Percentiles rank a stretch among this genome's conserved stretches.
These are phyloP conservation scores for Platycercus adscitus DNA, from an alignment of 2,113 vertebrate genomes.

Conservation along the genomic window DNA sequence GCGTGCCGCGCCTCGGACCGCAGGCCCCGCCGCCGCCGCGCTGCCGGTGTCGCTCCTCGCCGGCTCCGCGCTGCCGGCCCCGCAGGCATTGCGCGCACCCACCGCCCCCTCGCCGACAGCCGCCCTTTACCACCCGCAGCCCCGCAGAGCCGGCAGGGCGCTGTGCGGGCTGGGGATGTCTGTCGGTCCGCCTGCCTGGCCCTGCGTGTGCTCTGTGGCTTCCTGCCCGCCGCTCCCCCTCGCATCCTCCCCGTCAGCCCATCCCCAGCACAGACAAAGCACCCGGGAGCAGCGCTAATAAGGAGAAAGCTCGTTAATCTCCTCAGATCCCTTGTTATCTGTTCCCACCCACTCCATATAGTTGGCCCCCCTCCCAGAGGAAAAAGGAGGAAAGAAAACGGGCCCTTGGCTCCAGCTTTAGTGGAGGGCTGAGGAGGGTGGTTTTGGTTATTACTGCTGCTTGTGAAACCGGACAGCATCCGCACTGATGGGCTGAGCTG, in stretches of 20 bases:
- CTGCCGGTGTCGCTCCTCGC: background rate
- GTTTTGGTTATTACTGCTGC: background rate
- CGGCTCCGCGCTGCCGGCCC: background rate
- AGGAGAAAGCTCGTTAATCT: slow-evolving; percentile 1
- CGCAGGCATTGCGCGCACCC: background rate
- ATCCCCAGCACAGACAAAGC: slow-evolving; percentile 48
- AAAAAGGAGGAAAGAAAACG: background rate
- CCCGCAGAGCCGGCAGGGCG: background rate
- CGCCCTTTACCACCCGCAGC: background rate
- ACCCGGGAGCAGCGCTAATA: background rate
- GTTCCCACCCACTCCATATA: background rate
- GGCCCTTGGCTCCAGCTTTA: background rate
- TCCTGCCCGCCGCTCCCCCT: background rate
- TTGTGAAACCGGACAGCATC: background rate
- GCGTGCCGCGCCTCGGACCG: slow-evolving; percentile 28
- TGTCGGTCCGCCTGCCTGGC: rapidly evolving
- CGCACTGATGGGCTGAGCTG: background rate
- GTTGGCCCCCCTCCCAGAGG: background rate
- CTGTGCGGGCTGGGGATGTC: background rate
- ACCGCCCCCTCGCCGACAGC: no score
- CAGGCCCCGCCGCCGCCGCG: background rate
- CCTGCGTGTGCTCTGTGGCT: background rate
- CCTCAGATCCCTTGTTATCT: background rate
- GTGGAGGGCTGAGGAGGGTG: background rate
- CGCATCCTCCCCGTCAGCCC: background rate